Evolutionary conservation across 2,113 vertebrate species (phyloP), one percentile per base, ranked within the genome.

Genomic region (Aspiorhynchus laticeps): DNA sequence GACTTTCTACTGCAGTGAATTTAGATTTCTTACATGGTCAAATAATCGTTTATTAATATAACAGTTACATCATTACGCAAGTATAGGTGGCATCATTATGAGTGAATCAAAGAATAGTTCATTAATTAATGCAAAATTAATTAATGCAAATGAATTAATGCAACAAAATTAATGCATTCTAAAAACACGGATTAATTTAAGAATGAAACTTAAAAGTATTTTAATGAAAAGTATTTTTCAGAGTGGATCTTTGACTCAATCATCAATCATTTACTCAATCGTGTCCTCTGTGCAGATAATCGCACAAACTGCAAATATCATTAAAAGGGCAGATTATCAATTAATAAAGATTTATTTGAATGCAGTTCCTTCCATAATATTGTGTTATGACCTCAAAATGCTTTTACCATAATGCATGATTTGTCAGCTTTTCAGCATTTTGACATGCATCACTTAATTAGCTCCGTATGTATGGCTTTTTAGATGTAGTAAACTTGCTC

Each of bases 401-500:
- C 28, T 15, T 67, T 33, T 69, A 33, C 4, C 14, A 36, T 3
- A 36, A 17, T 69, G 17, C 65, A 36, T 69, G 31, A 69, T 19
- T 33, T 69, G 63, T 69, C 28, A 69, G 7, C 15, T 69, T 33
- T 17, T 19, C 24, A 28, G 4, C 3, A 41, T 73, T 41, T 24
- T 26, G 38, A 43, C 5, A n/a, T 75, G 71, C 71, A 74, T 74
- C 36, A 14, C 11, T 41, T 74, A 41, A 74, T 21, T 9, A 75
- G 38, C 71, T 43, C 24, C 11, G 8, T 75, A 75, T 46, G 24
- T 46, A 26, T 17, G 12, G 12, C 2, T 75, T 46, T 75, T 75
- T 11, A 26, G 11, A 75, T 75, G 73, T 46, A 15, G 73, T 75
- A 15, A 75, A 75, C 69, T 38, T 73, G 69, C 69, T 73, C 19